Conservation (phyloP, 2,113 vertebrate genomes). For the Talpa occidentalis region DNA sequence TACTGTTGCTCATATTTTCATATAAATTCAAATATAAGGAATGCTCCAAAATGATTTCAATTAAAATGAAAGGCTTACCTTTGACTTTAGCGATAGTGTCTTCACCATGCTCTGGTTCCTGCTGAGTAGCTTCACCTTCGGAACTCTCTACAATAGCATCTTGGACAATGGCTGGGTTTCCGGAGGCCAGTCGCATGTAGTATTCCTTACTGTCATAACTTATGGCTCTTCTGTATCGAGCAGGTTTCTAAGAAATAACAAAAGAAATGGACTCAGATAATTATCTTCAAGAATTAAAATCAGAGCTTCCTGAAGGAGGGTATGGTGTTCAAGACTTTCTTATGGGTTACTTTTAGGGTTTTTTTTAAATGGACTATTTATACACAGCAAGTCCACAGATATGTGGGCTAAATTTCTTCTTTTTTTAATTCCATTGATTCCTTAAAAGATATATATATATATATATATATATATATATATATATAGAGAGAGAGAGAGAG, state of each 20-base stretch:
- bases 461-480: no score
- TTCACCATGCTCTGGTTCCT: conserved; percentile 96
- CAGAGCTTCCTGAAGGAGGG: background rate
- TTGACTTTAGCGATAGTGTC: conserved; percentile 98
- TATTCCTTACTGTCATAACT: conserved; percentile 99
- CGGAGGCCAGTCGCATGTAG: conserved; percentile 95
- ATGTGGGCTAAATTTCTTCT: background rate
- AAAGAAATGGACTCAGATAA: conserved; percentile 51
- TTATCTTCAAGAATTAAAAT: conserved; percentile 13
- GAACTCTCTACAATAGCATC: conserved; percentile 95
- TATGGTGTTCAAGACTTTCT: background rate
- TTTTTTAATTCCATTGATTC: conserved; percentile 1
- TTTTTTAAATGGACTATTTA: background rate
- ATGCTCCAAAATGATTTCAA: background rate
- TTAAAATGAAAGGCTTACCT: conserved; percentile 86
- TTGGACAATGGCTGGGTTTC: conserved; percentile 95
- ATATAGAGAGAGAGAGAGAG: background rate
- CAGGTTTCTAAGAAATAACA: conserved; percentile 91
- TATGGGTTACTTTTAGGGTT: background rate
- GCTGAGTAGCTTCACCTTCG: conserved; percentile 93
- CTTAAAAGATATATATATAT: background rate
- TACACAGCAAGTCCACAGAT: background rate
- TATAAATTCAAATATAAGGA: background rate
- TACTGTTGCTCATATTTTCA: background rate
- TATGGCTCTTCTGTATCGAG: conserved; percentile 95